Percentiles rank a stretch among this genome's conserved stretches.
Conservation (phyloP, 1,140 invertebrate genomes). For the Zaprionus capensis region DNA sequence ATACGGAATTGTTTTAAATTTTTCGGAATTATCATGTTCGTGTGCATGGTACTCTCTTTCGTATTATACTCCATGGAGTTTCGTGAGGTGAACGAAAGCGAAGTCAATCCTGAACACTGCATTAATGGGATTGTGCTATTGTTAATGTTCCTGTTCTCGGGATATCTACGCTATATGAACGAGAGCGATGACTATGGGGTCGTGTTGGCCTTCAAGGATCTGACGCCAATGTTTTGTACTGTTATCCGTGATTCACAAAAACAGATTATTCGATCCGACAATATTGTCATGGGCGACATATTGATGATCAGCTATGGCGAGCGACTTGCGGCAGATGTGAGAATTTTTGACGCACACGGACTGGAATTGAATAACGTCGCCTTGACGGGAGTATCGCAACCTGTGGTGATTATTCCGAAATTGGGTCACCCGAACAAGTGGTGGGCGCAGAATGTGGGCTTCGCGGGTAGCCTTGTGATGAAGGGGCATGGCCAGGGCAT, state of each 20-base stretch:
- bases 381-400: slow-evolving; percentile 36
- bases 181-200: slow-evolving; percentile 25
- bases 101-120: background rate
- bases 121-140: slow-evolving; percentile 14
- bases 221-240: slow-evolving; percentile 64
- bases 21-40: slow-evolving; percentile 19
- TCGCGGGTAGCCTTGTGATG: slow-evolving; percentile 56
- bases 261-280: slow-evolving; percentile 31
- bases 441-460: slow-evolving; percentile 49
- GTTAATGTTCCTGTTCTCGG: slow-evolving; percentile 23
- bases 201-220: slow-evolving; percentile 20
- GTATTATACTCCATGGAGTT: background rate
- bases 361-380: slow-evolving; percentile 60
- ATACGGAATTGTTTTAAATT: slow-evolving; percentile 24
- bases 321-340: slow-evolving; percentile 58
- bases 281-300: slow-evolving; percentile 55
- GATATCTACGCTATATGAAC: slow-evolving; percentile 17
- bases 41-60: slow-evolving; percentile 22
- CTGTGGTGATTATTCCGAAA: slow-evolving; percentile 32
- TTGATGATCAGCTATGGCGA: slow-evolving; percentile 45
- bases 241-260: slow-evolving; percentile 49
- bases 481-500: slow-evolving; percentile 45
- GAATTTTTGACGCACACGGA: slow-evolving; percentile 31
- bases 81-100: rapidly evolving
- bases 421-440: slow-evolving; percentile 29